A percentile compares a stretch with the other conserved stretches of the same genome.
These are phyloP conservation scores for Bombus polaris DNA, from an alignment of 1,140 invertebrate species.

Conservation along the genomic window DNA sequence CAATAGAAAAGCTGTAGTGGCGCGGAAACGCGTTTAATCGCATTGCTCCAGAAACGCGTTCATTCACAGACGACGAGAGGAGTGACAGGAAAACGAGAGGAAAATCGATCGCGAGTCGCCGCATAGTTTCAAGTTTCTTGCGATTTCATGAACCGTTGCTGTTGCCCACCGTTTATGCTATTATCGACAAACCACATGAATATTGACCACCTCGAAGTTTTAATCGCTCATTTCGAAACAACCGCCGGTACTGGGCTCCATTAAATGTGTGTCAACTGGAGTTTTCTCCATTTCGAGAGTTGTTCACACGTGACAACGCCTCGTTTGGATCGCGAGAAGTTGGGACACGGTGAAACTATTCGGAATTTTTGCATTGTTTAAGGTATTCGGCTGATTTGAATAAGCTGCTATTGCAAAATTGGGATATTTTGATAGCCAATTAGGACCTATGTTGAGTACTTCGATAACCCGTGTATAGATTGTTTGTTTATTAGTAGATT, in stretches of 20 bases:
- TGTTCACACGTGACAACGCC: conserved; percentile 1
- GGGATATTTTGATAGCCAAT: too few relatives aligned
- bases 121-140: conserved; percentile 43
- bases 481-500: too few relatives aligned
- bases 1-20: background rate
- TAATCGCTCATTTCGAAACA: background rate
- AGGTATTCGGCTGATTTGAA: too few relatives aligned
- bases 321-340: background rate
- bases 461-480: background rate
- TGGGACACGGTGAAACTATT: background rate
- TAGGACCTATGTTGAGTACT: accelerated
- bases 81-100: conserved; percentile 36
- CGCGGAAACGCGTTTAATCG: conserved; percentile 13
- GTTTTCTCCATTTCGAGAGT: conserved; percentile 21
- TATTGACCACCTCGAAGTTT: background rate
- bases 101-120: conserved; percentile 21
- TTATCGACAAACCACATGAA: conserved; percentile 33
- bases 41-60: conserved; percentile 15
- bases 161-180: background rate
- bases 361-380: background rate
- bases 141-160: conserved; percentile 14
- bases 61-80: conserved; percentile 3
- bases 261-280: background rate
- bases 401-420: background rate
- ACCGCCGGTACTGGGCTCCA: background rate